These are phyloP conservation scores for Decapterus maruadsi DNA, from an alignment of 2,797 vertebrate genomes.

Conservation along the genomic window DNA sequence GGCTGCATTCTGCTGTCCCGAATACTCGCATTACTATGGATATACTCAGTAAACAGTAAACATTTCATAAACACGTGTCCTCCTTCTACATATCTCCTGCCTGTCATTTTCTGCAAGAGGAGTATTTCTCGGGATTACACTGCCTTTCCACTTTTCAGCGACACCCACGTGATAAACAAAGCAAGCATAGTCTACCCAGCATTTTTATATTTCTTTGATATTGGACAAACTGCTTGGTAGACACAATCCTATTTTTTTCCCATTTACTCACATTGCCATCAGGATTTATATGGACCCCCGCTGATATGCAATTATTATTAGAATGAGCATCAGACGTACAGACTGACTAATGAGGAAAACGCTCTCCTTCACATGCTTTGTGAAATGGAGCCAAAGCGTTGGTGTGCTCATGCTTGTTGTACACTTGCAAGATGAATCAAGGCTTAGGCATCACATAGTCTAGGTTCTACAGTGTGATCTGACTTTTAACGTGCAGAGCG, in stretches of 20 bases:
- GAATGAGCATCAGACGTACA: background rate
- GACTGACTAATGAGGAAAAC: background rate
- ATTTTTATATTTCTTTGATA: background rate
- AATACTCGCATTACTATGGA: too few species aligned
- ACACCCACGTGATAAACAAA: background rate
- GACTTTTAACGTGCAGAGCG: background rate
- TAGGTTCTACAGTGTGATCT: background rate
- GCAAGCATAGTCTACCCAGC: background rate
- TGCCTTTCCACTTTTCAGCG: background rate
- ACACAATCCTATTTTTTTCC: background rate
- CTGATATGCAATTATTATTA: background rate
- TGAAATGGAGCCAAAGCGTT: background rate
- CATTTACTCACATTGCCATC: background rate
- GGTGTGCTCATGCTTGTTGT: background rate
- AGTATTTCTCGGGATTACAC: background rate
- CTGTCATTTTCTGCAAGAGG: background rate
- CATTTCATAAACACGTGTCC: slow-evolving; percentile 4
- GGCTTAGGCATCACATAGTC: background rate
- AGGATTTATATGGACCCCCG: background rate
- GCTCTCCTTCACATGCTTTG: background rate
- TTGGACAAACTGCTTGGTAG: background rate
- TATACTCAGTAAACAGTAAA: background rate
- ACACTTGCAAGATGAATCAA: background rate
- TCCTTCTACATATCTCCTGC: background rate
- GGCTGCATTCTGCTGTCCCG: too few species aligned